A percentile compares a stretch with the other conserved stretches of the same genome.
These are phyloP conservation scores for Channa striata DNA, from an alignment of 2,797 vertebrate species.

Conservation along the genomic window DNA sequence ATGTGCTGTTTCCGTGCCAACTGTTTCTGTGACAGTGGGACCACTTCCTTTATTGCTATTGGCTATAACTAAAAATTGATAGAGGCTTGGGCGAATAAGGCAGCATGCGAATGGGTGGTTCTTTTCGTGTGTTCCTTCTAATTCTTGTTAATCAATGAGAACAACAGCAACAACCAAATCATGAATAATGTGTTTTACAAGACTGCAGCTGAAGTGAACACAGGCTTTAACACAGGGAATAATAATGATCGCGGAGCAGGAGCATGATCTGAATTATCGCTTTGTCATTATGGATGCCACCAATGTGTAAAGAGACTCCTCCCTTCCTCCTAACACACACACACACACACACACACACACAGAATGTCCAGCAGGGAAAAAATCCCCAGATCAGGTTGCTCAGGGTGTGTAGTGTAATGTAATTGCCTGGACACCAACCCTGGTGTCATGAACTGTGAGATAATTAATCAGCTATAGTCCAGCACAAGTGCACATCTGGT, in stretches of 20 bases:
- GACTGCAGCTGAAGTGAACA: conserved; percentile 22
- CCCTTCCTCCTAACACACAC: conserved; percentile 48
- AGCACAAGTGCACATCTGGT: conserved; percentile 68
- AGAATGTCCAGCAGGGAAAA: conserved; percentile 48
- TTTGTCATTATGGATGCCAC: conserved; percentile 65
- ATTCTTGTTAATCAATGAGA: conserved; percentile 41
- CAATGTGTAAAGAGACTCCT: conserved; percentile 62
- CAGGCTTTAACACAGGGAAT: conserved; percentile 53
- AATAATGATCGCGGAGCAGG: conserved; percentile 17
- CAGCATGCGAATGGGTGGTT: conserved; percentile 56
- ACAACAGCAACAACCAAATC: conserved; percentile 1
- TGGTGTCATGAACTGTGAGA: conserved; percentile 66
- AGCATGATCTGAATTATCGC: conserved; percentile 44
- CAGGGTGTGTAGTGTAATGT: conserved; percentile 69
- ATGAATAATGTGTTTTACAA: conserved; percentile 11
- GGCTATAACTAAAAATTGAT: conserved; percentile 76
- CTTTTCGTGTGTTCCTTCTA: conserved; percentile 44
- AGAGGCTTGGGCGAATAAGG: conserved; percentile 74
- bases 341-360: conserved; percentile 27
- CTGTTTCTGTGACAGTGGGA: conserved; percentile 86
- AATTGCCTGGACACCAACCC: conserved; percentile 68
- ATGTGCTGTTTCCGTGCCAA: conserved; percentile 89
- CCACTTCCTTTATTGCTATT: conserved; percentile 84
- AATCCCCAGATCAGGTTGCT: conserved; percentile 63
- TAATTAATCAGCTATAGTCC: conserved; percentile 72